These are phyloP conservation scores for Lepetodrilus schrolli DNA, from an alignment of 2,888 invertebrate species.

Conservation along the genomic window DNA sequence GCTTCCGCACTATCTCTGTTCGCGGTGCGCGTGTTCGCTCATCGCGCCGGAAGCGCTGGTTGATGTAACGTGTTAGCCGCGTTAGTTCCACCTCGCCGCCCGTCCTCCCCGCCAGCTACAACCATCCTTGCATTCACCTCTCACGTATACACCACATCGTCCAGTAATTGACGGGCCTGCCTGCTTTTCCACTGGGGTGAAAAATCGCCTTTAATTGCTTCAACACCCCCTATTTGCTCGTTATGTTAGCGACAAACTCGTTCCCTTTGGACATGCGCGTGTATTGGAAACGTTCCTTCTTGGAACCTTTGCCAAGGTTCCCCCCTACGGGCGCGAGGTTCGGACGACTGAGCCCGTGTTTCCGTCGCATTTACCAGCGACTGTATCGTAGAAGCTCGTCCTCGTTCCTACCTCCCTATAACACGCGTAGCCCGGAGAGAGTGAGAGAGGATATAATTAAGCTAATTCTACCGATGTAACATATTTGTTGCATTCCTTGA, in stretches of 20 bases:
- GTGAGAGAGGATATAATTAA: conserved; percentile 23
- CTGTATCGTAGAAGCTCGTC: neutral
- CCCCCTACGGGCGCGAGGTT: too few species aligned
- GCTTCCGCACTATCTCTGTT: too few species aligned
- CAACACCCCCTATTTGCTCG: conserved; percentile 7
- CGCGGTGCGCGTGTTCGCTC: too few species aligned
- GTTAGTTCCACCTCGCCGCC: conserved; percentile 1
- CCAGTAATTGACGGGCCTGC: conserved; percentile 15
- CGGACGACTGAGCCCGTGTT: too few species aligned
- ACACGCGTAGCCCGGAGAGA: conserved; percentile 10
- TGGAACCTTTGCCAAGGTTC: neutral
- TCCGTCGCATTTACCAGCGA: conserved; percentile 7
- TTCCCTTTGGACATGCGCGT: conserved; percentile 17
- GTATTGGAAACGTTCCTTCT: neutral
- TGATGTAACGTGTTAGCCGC: neutral
- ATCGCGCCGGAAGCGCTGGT: conserved; percentile 7
- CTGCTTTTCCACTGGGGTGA: conserved; percentile 11
- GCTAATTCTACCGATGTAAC: conserved; percentile 29
- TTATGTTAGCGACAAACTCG: conserved; percentile 1
- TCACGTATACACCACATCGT: conserved; percentile 7
- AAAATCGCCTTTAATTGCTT: conserved; percentile 30
- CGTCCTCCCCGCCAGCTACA: conserved; percentile 1
- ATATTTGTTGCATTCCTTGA: conserved; percentile 31
- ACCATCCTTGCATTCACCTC: conserved; percentile 1
- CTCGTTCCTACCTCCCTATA: neutral